Percentiles rank a stretch among this genome's conserved stretches.
phyloP scores from a whole-genome alignment of 2,888 invertebrate species.

The Diaphora mendica region DNA sequence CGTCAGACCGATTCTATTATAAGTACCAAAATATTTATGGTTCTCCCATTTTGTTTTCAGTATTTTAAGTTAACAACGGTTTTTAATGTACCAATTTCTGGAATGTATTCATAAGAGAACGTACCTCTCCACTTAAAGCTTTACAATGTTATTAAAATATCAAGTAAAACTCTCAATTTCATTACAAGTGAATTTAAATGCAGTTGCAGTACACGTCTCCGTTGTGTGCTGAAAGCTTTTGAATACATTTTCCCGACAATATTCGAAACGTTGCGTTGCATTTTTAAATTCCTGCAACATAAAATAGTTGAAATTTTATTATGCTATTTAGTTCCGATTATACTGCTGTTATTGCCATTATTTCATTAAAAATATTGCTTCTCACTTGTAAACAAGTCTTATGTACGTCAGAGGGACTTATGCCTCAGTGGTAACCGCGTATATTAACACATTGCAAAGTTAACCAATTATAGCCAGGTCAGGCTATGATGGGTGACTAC shows the following conservation, averaged over 20 bases:
- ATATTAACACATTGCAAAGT: too few relatives aligned
- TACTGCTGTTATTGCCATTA: neutral
- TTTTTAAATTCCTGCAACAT: constrained; percentile 27
- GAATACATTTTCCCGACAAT: constrained; percentile 46
- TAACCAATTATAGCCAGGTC: too few relatives aligned
- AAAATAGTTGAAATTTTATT: constrained; percentile 16
- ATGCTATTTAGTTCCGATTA: constrained; percentile 10
- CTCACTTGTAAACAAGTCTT: neutral
- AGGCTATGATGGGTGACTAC: too few relatives aligned
- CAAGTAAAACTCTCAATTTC: constrained; percentile 45
- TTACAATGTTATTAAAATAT: constrained; percentile 36
- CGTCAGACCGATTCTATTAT: neutral
- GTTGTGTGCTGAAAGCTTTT: constrained; percentile 38
- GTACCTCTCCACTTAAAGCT: constrained; percentile 13
- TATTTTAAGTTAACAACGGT: constrained; percentile 16
- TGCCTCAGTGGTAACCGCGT: too few relatives aligned
- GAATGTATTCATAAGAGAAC: constrained; percentile 41
- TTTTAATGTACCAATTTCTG: constrained; percentile 25
- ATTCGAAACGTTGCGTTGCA: constrained; percentile 36
- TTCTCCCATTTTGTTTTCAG: neutral
- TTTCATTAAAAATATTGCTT: neutral
- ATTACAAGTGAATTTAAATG: constrained; percentile 50
- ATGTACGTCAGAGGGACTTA: neutral
- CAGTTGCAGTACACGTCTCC: constrained; percentile 41
- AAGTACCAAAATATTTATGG: neutral